Evolutionary conservation across 2,113 vertebrate species (phyloP).

Genomic region (Sinosuthora webbiana): DNA sequence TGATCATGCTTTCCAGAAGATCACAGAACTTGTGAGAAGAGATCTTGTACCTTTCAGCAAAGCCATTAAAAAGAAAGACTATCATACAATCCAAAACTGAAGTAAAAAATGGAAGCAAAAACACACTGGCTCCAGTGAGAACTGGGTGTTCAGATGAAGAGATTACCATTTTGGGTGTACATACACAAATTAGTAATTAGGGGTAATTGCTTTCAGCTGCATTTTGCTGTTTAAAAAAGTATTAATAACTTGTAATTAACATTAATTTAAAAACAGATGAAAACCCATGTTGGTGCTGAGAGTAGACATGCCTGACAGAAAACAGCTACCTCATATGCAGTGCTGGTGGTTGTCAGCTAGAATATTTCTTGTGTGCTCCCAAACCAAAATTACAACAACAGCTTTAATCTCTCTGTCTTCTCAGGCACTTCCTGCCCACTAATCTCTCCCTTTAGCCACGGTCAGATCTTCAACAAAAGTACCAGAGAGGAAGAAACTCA

Average conservation of each 20-base stretch:
- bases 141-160: conserved; percentile 14
- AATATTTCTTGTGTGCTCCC: background rate
- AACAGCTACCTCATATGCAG: conserved; percentile 23
- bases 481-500: background rate
- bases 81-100: background rate
- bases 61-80: background rate
- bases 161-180: conserved; percentile 1
- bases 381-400: conserved; percentile 29
- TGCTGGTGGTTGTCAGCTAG: background rate
- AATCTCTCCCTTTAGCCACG: background rate
- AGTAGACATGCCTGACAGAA: conserved; percentile 20
- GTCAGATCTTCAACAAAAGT: background rate
- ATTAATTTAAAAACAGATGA: conserved; percentile 50
- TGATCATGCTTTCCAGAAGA: background rate
- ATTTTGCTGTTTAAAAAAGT: conserved; percentile 5
- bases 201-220: conserved; percentile 59
- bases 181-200: conserved; percentile 45
- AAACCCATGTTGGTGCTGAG: conserved; percentile 10
- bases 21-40: background rate
- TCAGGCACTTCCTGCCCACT: conserved; percentile 22
- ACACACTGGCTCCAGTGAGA: background rate
- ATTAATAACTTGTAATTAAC: conserved; percentile 46
- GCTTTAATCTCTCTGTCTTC: conserved; percentile 34
- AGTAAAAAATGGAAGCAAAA: background rate
- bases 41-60: background rate